Base-by-base conservation (phyloP, 2,113 vertebrate genomes). In the Ameiurus melas region DNA sequence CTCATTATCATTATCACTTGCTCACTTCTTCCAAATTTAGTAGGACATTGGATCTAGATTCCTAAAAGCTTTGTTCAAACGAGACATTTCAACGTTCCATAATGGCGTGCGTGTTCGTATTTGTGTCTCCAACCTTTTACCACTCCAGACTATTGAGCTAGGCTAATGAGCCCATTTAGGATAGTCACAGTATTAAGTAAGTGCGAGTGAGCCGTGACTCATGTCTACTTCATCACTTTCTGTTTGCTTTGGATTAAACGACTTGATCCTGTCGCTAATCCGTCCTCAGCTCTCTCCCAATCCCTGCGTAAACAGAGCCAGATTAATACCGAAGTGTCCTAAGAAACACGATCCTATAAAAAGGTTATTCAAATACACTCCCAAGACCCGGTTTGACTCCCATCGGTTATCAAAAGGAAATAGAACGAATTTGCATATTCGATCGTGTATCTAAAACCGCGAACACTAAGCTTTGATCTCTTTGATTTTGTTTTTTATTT, bases 231-330 rank as follows among this genome's bases (percentile, higher is more conserved):
- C 80, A 62, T 39, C 80, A 8, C 80, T 39, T 39, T 43, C 57
- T 62, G 80, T 62, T 83, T 83, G 57, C 80, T 27, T 20, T 82
- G 79, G 53, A 82, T 82, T 36, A 82, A 55, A 10, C 53, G 1
- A 58, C 57, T 20, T 62, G 80, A 13, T 62, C 57, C 36, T 9
- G 36, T 27, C 33, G 57, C 80, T 83, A 83, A 83, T 83, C 80
- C 33, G 5, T 60, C 57, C 80, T 83, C 57, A 39, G 33, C 80
- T 43, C 57, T 51, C 47, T 51, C 47, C 62, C 80, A 6, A 62
- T 62, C 57, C 57, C 13, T 83, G 57, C 27, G 57, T 83, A 43
- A 60, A 83, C 80, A 83, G 19, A 33, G 20, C 80, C 57, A 62
- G 57, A 83, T 83, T 43, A 62, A 83, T 43, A 39, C 22, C n/a